Evolutionary conservation across 2,113 vertebrate genomes (phyloP).

Genomic region (Zootoca vivipara): DNA sequence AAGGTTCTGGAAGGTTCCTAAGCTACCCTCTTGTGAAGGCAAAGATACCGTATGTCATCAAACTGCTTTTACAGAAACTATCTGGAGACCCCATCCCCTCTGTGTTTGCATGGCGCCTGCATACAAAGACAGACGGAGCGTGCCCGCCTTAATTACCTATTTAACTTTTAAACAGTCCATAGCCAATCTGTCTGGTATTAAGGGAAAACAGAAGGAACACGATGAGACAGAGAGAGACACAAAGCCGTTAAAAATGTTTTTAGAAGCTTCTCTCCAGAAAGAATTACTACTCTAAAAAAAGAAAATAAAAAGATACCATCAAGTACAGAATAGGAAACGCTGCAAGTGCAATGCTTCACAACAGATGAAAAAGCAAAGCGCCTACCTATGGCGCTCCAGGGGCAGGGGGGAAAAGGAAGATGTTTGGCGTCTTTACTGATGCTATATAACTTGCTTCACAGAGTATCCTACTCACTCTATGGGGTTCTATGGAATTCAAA

Average conservation of each 20-base stretch:
- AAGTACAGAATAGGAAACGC: background rate
- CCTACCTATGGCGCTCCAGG: background rate
- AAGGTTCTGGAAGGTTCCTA: background rate
- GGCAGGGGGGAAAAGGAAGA: background rate
- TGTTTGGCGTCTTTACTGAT: background rate
- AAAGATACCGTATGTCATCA: background rate
- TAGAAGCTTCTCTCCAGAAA: background rate
- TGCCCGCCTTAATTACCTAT: conserved; percentile 46
- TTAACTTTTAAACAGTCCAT: conserved; percentile 41
- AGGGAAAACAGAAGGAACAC: background rate
- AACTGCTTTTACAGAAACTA: background rate
- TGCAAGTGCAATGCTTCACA: background rate
- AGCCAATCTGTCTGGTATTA: conserved; percentile 16
- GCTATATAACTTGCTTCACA: background rate
- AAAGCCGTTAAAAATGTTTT: background rate
- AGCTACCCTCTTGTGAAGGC: background rate
- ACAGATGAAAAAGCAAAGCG: background rate
- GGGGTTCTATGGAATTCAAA: too few relatives aligned
- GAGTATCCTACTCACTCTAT: background rate
- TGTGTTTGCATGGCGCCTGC: background rate
- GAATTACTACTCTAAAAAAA: accelerated
- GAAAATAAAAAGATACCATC: background rate
- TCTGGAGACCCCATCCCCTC: conserved; percentile 26
- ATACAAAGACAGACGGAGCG: background rate
- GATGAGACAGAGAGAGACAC: background rate